These are phyloP conservation scores for Tetragonula carbonaria DNA, from an alignment of 2,888 invertebrate genomes.

Conservation along the genomic window DNA sequence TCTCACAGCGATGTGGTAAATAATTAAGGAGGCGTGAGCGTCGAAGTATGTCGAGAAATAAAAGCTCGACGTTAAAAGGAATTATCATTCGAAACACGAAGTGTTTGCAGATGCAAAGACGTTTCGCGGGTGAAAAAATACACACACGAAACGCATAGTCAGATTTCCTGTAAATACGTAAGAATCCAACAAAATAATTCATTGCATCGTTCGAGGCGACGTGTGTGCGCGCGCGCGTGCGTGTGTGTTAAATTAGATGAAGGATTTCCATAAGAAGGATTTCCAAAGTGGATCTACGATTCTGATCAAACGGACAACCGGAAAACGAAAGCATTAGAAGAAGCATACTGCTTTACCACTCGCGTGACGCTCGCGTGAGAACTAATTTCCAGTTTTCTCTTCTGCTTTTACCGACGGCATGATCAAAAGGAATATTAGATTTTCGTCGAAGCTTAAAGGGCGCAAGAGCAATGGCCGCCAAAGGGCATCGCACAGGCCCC, in stretches of 20 bases:
- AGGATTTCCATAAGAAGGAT: not conserved
- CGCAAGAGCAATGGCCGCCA: slow-evolving; percentile 74
- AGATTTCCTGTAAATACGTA: not conserved
- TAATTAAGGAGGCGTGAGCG: not conserved
- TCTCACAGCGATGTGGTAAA: not conserved
- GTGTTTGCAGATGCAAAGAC: too few relatives aligned
- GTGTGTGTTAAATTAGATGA: not conserved
- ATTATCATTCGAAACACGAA: too few relatives aligned
- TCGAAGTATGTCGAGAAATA: too few relatives aligned
- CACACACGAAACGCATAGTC: too few relatives aligned
- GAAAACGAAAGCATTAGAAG: not conserved
- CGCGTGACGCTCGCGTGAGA: slow-evolving; percentile 26
- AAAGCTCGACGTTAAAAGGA: not conserved
- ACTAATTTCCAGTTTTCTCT: slow-evolving; percentile 58
- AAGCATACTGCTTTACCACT: not conserved
- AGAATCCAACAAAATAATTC: not conserved
- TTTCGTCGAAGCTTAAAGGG: slow-evolving; percentile 57
- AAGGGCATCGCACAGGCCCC: slow-evolving; percentile 51
- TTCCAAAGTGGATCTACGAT: not conserved
- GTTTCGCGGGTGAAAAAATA: too few relatives aligned
- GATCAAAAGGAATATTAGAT: slow-evolving; percentile 73
- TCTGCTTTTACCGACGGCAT: slow-evolving; percentile 45
- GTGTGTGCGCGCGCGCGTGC: too few relatives aligned
- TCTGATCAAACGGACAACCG: not conserved
- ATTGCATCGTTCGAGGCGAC: not conserved